A percentile compares a stretch with the other conserved stretches of the same genome.
Conservation (phyloP, 2,113 vertebrate genomes). For the Astur gentilis region DNA sequence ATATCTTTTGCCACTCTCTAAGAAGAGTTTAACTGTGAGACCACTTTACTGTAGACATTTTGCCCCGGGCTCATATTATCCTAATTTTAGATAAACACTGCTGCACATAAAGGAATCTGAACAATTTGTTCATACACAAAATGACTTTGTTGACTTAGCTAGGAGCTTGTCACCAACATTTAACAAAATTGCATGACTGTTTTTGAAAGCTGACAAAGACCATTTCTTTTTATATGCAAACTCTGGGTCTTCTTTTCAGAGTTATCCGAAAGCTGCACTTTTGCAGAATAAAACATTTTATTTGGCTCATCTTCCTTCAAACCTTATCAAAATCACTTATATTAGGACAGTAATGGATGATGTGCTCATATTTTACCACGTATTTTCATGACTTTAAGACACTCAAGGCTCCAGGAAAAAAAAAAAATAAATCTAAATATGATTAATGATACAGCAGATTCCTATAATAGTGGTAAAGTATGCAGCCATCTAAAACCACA, state of each 20-base stretch:
- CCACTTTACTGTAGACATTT: constrained; percentile 2
- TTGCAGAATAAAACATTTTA: not conserved
- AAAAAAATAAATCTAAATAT: not conserved
- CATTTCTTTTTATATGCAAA: not conserved
- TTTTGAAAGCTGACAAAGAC: constrained; percentile 38
- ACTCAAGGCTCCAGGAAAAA: not conserved
- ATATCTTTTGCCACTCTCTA: constrained; percentile 11
- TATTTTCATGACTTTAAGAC: not conserved
- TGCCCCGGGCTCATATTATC: constrained; percentile 20
- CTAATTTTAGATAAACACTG: constrained; percentile 51
- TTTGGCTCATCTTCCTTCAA: constrained; percentile 34
- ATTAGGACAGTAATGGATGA: constrained; percentile 24
- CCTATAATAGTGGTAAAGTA: not conserved
- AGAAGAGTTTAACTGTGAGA: constrained; percentile 16
- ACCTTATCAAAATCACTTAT: constrained; percentile 43
- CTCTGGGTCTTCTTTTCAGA: not conserved
- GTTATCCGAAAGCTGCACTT: not conserved
- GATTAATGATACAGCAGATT: not conserved
- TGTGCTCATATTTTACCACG: not conserved
- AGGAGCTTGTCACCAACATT: not conserved
- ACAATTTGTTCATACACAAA: constrained; percentile 13
- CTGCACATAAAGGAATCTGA: constrained; percentile 28
- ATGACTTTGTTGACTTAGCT: constrained; percentile 1
- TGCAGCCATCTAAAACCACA: not conserved
- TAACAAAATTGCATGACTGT: not conserved